Conservation (phyloP, 2,888 invertebrate genomes). For the Chymomyza fuscimana region DNA sequence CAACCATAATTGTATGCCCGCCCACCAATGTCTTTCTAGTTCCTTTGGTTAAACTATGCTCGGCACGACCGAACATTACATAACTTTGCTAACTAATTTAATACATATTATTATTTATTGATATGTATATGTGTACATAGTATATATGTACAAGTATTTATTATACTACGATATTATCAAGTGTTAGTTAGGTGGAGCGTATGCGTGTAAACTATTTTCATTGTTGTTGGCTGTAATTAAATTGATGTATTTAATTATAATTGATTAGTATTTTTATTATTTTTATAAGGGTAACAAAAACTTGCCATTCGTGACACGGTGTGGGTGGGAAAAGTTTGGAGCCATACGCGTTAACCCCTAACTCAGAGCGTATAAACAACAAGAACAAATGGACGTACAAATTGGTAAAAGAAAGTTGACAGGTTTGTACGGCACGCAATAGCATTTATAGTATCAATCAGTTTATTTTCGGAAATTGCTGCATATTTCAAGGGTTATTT, state of each 20-base stretch:
- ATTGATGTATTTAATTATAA: slow-evolving; percentile 44
- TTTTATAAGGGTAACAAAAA: neutral
- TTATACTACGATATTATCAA: neutral
- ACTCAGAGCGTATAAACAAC: neutral
- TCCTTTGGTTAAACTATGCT: too few species aligned
- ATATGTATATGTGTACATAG: neutral
- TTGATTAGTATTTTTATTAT: slow-evolving; percentile 29
- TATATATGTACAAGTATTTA: neutral
- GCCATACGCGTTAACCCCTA: neutral
- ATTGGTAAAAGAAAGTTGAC: neutral
- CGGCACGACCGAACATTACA: too few species aligned
- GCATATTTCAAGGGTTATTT: slow-evolving; percentile 64
- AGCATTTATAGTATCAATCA: slow-evolving; percentile 46
- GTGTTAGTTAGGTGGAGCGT: neutral
- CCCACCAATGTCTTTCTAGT: too few species aligned
- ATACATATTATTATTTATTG: neutral
- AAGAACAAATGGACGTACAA: neutral
- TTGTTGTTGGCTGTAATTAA: slow-evolving; percentile 46
- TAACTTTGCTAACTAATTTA: too few species aligned
- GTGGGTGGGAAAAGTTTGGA: neutral
- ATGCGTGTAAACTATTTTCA: slow-evolving; percentile 35
- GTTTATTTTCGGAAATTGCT: slow-evolving; percentile 67
- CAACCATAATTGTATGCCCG: too few species aligned
- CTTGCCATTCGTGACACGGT: neutral
- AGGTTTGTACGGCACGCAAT: slow-evolving; percentile 51